Conservation (phyloP, 2,113 vertebrate genomes). For the Lasiurus borealis region DNA sequence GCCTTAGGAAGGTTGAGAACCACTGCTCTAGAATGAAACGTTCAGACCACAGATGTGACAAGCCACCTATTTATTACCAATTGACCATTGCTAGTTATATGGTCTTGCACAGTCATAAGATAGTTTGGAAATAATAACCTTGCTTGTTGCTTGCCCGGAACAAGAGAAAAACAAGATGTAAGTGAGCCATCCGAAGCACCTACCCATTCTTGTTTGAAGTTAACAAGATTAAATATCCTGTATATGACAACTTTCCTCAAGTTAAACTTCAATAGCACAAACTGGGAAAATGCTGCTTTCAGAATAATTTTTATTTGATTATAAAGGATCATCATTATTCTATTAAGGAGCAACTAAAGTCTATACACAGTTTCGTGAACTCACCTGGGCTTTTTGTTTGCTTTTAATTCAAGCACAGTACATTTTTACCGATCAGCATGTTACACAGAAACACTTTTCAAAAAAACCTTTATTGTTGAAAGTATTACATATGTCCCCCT, state of each 20-base stretch:
- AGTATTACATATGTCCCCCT: too few relatives aligned
- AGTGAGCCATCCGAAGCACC: fast-evolving
- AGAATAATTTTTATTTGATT: background rate
- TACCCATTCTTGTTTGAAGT: fast-evolving
- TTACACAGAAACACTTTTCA: background rate
- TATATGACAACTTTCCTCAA: too few relatives aligned
- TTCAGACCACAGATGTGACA: background rate
- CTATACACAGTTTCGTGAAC: background rate
- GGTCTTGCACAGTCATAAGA: background rate
- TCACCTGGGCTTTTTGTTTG: background rate
- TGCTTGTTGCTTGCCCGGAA: background rate
- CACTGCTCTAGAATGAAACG: background rate
- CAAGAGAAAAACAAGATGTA: background rate
- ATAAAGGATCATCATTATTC: background rate
- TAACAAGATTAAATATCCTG: background rate
- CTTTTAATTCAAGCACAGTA: background rate
- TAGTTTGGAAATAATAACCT: fast-evolving
- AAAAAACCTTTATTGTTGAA: too few relatives aligned
- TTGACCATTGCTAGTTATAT: background rate
- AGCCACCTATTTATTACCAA: too few relatives aligned
- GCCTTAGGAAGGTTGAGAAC: too few relatives aligned
- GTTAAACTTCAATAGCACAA: background rate
- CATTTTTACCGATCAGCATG: background rate
- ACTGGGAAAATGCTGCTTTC: background rate
- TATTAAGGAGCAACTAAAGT: background rate